Conservation (phyloP, 2,113 vertebrate species). For the Pyxicephalus adspersus region DNA sequence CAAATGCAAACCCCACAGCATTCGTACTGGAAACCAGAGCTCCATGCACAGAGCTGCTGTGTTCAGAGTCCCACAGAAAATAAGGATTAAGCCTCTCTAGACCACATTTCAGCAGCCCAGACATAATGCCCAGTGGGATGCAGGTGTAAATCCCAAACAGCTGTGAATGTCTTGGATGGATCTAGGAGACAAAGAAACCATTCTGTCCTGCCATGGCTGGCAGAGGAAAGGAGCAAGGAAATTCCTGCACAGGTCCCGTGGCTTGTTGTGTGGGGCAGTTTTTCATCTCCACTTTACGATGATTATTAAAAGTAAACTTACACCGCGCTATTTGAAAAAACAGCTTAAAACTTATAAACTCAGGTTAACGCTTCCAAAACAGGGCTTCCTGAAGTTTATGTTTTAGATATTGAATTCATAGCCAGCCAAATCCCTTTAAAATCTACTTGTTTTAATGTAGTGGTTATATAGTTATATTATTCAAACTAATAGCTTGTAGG, state of each 20-base stretch:
- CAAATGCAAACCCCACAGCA: no score
- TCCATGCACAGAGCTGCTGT: not conserved
- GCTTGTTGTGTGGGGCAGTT: not conserved
- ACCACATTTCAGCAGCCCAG: conserved; percentile 1
- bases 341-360: no score
- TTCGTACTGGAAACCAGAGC: no score
- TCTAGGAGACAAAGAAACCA: conserved; percentile 21
- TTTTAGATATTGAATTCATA: no score
- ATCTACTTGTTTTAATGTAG: no score
- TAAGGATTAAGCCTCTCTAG: not conserved
- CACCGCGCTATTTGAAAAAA: no score
- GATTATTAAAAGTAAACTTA: no score
- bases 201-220: not conserved
- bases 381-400: no score
- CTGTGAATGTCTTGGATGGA: not conserved
- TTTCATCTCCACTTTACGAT: not conserved
- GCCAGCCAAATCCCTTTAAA: no score
- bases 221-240: not conserved
- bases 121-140: conserved; percentile 3
- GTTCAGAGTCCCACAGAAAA: not conserved
- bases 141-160: conserved; percentile 12
- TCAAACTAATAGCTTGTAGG: no score
- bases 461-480: no score
- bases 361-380: no score
- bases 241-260: not conserved